Evolutionary conservation across 1,140 invertebrate species (phyloP), one percentile per base, ranked within the genome.

Genomic region (Araneus ventricosus): DNA sequence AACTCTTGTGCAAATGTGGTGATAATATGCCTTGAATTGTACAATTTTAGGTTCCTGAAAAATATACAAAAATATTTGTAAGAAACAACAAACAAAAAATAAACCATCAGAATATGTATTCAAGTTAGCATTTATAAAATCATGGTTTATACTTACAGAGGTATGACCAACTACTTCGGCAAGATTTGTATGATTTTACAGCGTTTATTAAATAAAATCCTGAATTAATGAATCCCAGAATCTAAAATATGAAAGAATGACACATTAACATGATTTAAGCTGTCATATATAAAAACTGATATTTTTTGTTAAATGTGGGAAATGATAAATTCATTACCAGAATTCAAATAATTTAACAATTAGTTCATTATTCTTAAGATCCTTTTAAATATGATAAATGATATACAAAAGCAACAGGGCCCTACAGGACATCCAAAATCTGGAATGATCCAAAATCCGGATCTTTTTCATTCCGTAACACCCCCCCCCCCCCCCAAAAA

Each of bases 221-320:
- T n/a, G 91, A 92, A 88, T 87, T 92, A 39, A 92, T 79, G 5
- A 87, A 59, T 5, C 91, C 90, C 37, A 92, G 59, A 70, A 92
- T 67, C 90, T 92, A 30, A 52, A 85, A 85, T 34, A 34, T 45
- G 45, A 84, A 59, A 27, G n/a, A 82, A 52, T 8, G 20, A 3
- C 20, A 61, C 8, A 63, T 8, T 8, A 10, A 30, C 5, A 30
- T 0, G 27, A n/a, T n/a, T n/a, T 67, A 27, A 27, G 10, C 5
- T 27, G 14, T 10, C 3, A 27, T 27, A n/a, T n/a, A 67, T 10
- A 67, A 27, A 67, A 67, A 67, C 3, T 67, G 8, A 30, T 4
- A 10, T 67, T 8, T 52, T n/a, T n/a, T 52, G 10, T 52, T 14
- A 52, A 52, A 52, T 52, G 45, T 4, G 14, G 17, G 17, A 52